Conservation (phyloP, 1,140 invertebrate genomes). For the Drosophila micromelanica region DNA sequence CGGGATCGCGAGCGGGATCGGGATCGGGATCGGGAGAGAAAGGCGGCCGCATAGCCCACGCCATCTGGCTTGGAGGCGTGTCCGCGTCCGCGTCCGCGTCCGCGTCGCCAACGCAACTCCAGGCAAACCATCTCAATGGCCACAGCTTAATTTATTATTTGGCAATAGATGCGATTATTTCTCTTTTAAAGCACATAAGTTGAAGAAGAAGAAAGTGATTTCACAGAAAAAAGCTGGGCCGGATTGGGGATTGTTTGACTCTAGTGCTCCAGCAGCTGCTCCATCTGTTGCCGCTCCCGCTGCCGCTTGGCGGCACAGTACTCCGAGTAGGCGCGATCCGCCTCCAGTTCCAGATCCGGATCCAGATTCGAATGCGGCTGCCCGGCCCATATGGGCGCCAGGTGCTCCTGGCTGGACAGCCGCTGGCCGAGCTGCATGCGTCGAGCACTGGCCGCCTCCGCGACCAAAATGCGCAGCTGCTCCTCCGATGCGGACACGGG, state of each 20-base stretch:
- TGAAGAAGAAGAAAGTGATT: slow-evolving; percentile 3
- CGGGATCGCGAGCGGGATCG: slow-evolving; percentile 44
- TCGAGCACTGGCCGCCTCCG: slow-evolving; percentile 8
- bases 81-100: too few species aligned
- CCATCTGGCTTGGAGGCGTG: background rate
- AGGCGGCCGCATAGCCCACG: slow-evolving; percentile 26
- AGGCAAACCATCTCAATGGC: slow-evolving; percentile 4
- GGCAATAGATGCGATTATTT: too few species aligned
- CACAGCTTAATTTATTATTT: slow-evolving; percentile 30
- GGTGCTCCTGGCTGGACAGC: slow-evolving; percentile 1
- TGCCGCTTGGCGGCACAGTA: background rate
- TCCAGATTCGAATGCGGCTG: too few species aligned
- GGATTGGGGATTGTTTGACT: too few species aligned
- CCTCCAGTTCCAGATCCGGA: slow-evolving; percentile 11
- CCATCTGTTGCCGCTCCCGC: background rate
- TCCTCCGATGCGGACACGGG: background rate
- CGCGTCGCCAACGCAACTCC: background rate
- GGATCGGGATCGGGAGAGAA: slow-evolving; percentile 18
- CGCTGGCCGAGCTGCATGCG: slow-evolving; percentile 11
- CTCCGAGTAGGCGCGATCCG: slow-evolving; percentile 8
- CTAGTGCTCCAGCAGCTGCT: background rate
- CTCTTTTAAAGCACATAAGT: too few species aligned
- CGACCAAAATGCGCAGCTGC: slow-evolving; percentile 2
- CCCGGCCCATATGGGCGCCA: background rate
- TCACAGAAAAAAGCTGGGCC: slow-evolving; percentile 8